Evolutionary conservation across 2,888 invertebrate species (phyloP), one percentile per base, ranked within the genome.

Genomic region (Machimus atricapillus): DNA sequence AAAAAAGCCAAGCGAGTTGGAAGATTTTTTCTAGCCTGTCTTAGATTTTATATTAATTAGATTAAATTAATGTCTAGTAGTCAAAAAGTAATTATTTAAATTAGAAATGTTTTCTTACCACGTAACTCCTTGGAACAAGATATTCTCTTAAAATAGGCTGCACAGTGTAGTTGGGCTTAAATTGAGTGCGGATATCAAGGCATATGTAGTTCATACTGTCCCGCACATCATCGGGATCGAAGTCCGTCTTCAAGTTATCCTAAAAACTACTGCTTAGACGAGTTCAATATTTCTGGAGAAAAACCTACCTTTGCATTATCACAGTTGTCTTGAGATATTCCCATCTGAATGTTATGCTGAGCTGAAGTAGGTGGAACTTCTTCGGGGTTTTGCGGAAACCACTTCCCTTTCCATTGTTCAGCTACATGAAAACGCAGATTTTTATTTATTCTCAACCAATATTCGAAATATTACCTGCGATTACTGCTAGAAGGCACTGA

Each of bases 301-400:
- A 23, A 43, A 16, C 89, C 90, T 91, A 96, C 96, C 92, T 94
- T 94, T 79, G 94, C 96, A 93, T 96, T 94, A 91, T 96, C 96
- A 91, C 96, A 96, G 0, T 92, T 89, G 1, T 90, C 88, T 83
- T 92, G 91, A 31, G 92, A 89, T 46, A 93, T 90, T 1, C 95
- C 95, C 95, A 95, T 95, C 88, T 91, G 91, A 19, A 93, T 92
- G 89, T 85, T 83, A 6, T 94, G 43, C 12, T 43, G 93, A 82
- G 91, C 89, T 12, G 88, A 34, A 19, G 85, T 82, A 90, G 85
- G 37, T 16, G 85, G 88, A 81, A 88, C 88, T 34, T 16, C 76
- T 87, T 87, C 34, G 52, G 79, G 82, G n/a, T 40, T 58, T 23
- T 31, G 89, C 3, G 93, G 93, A 89, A 93, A 93, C 92, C 92